Percentiles rank a stretch among this genome's conserved stretches.
These are phyloP conservation scores for Accipiter cooperii DNA, from an alignment of 2,113 vertebrate genomes.

Conservation along the genomic window DNA sequence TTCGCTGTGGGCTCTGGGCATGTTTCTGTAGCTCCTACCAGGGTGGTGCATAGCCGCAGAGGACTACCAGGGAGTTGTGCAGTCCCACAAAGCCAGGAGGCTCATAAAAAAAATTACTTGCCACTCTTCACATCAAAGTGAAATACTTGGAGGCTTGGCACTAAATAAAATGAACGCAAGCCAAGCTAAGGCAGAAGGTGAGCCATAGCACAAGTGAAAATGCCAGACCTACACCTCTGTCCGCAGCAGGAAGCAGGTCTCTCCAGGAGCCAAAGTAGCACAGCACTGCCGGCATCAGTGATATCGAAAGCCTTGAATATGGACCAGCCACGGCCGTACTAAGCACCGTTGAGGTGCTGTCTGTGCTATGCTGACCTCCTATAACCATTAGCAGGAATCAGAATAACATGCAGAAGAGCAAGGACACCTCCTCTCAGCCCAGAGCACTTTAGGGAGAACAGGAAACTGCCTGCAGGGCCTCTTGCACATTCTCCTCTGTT, in stretches of 20 bases:
- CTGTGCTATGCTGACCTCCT: fast-evolving
- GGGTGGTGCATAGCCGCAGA: background rate
- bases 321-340: fast-evolving
- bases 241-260: background rate
- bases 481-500: background rate
- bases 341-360: background rate
- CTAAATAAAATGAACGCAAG: background rate
- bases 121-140: background rate
- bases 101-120: background rate
- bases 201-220: background rate
- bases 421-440: background rate
- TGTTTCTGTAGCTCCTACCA: background rate
- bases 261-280: background rate
- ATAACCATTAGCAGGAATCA: background rate
- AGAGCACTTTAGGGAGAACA: background rate
- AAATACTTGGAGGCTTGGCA: background rate
- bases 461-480: background rate
- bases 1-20: background rate
- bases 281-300: fast-evolving
- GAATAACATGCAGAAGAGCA: background rate
- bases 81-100: background rate
- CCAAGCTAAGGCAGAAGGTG: background rate
- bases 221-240: background rate
- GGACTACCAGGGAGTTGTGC: background rate
- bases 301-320: fast-evolving